These are phyloP conservation scores for Oligia strigilis DNA, from an alignment of 2,888 invertebrate species.

Conservation along the genomic window DNA sequence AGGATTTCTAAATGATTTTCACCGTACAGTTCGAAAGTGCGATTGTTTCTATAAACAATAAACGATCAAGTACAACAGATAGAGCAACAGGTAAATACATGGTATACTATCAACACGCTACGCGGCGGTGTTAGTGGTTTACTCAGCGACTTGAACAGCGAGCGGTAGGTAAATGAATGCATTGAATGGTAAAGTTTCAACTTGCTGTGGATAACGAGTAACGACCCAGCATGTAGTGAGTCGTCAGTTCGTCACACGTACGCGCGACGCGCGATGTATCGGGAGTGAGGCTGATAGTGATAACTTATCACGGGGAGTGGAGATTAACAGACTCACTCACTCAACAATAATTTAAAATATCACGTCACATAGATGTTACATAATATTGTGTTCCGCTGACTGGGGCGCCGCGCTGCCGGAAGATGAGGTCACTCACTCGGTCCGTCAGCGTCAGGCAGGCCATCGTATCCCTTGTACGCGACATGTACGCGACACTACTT, in stretches of 20 bases:
- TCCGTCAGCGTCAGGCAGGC: neutral
- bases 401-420: conserved; percentile 9
- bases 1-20: neutral
- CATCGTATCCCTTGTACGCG: neutral
- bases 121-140: neutral
- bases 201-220: neutral
- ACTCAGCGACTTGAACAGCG: neutral
- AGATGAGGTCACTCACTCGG: conserved; percentile 11
- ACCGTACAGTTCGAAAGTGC: neutral
- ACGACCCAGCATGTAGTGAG: neutral
- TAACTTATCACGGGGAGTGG: conserved; percentile 7
- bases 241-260: neutral
- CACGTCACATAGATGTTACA: conserved; percentile 6
- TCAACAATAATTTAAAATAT: neutral
- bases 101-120: neutral
- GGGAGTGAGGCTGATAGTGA: conserved; percentile 28
- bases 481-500: conserved; percentile 11
- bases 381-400: conserved; percentile 3
- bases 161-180: neutral
- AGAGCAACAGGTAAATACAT: neutral
- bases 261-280: neutral
- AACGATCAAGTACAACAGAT: neutral
- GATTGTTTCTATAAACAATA: neutral
- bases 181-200: neutral
- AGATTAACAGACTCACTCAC: conserved; percentile 36